phyloP scores from a whole-genome alignment of 2,888 invertebrate genomes.

The Malachius bipustulatus region DNA sequence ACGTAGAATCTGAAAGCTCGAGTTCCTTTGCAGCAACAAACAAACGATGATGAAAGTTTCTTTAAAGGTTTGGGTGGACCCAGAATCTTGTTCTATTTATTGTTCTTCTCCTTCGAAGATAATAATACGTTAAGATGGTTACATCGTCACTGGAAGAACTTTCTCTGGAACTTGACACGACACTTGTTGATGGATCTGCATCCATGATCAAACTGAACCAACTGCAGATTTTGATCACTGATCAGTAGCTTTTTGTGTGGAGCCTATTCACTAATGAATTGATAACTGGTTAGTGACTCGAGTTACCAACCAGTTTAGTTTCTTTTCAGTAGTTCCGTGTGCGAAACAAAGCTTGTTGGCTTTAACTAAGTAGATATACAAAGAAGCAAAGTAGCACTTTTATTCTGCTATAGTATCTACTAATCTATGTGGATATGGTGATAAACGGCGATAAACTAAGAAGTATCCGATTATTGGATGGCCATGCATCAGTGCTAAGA shows the following conservation, averaged over 20 bases:
- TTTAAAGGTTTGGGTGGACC: slow-evolving; percentile 1
- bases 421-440: no score
- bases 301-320: slow-evolving; percentile 1
- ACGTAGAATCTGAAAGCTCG: no score
- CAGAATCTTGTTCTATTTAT: not conserved
- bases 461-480: no score
- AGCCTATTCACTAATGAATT: not conserved
- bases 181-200: not conserved
- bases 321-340: not conserved
- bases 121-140: not conserved
- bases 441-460: no score
- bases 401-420: no score
- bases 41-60: no score
- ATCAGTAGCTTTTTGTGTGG: slow-evolving; percentile 1
- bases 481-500: no score
- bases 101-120: not conserved
- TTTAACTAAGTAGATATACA: no score
- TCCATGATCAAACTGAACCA: not conserved
- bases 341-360: no score
- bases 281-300: slow-evolving; percentile 3
- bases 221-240: not conserved
- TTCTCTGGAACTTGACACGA: not conserved
- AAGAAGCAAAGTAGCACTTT: no score
- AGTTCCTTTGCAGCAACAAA: no score
- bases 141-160: not conserved